Percentiles rank a stretch among this genome's conserved stretches.
Evolutionary conservation across 1,140 invertebrate species (phyloP).

Genomic region (Ips nitidus): DNA sequence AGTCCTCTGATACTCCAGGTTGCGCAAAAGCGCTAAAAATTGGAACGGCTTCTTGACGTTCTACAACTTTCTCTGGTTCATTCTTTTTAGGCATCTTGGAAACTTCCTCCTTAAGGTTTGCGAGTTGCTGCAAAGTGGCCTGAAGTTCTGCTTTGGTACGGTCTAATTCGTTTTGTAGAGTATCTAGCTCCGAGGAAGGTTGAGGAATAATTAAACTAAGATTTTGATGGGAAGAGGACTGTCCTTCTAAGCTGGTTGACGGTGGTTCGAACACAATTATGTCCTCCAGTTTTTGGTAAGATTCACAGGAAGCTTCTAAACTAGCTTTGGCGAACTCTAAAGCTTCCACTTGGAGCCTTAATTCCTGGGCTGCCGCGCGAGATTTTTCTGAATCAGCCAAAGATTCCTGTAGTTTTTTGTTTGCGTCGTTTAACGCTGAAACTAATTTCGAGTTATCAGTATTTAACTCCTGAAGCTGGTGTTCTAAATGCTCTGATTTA

Average conservation of each 20-base stretch:
- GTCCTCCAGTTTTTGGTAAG: slow-evolving; percentile 16
- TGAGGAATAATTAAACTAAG: neutral
- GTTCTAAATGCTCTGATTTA: neutral
- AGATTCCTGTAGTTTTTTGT: neutral
- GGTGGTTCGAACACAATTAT: neutral
- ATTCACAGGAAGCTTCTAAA: slow-evolving; percentile 26
- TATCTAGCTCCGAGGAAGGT: neutral
- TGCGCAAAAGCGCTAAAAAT: neutral
- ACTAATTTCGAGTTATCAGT: neutral
- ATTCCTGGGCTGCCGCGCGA: neutral
- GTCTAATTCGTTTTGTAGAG: neutral
- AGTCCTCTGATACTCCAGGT: neutral
- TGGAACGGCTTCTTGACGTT: neutral
- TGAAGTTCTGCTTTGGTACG: neutral
- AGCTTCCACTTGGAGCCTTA: slow-evolving; percentile 9
- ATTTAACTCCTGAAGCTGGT: neutral
- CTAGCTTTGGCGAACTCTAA: slow-evolving; percentile 28
- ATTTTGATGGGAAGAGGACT: no score
- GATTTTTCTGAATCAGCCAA: neutral
- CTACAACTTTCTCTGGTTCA: neutral
- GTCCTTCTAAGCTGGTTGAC: neutral
- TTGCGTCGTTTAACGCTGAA: neutral
- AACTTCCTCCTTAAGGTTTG: neutral
- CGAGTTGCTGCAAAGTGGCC: neutral
- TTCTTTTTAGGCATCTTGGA: neutral